Percentiles rank a stretch among this genome's conserved stretches.
Conservation (phyloP, 2,113 vertebrate species). For the Amphiprion ocellaris region DNA sequence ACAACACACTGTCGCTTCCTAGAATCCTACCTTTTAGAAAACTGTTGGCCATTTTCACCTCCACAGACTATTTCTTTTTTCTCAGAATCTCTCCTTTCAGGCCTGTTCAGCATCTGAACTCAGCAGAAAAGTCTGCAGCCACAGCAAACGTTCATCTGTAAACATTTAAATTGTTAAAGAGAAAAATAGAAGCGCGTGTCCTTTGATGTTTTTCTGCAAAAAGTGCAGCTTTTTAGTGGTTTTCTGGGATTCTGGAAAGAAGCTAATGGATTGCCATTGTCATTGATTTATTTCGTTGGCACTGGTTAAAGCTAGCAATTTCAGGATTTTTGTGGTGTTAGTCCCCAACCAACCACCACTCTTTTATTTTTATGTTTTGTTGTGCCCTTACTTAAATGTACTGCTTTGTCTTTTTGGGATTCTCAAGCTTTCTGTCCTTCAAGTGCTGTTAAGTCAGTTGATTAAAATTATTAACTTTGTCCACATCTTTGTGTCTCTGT, state of each 20-base stretch:
- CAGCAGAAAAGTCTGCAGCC: neutral
- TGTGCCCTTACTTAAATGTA: neutral
- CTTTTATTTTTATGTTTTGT: neutral
- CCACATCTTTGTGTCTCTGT: constrained; percentile 21
- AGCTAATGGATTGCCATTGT: neutral
- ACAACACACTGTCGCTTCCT: too few species aligned
- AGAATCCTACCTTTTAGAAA: too few species aligned
- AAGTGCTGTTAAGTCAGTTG: too few species aligned
- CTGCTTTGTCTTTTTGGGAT: too few species aligned
- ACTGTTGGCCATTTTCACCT: too few species aligned
- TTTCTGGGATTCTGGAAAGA: constrained; percentile 8
- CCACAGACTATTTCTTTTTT: too few species aligned
- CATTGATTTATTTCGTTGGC: neutral
- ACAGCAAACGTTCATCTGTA: constrained; percentile 3
- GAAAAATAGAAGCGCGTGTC: constrained; percentile 26
- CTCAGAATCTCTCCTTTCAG: too few species aligned
- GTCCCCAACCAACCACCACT: neutral
- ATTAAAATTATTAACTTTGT: too few species aligned
- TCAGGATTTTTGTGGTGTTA: neutral
- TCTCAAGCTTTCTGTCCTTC: too few species aligned
- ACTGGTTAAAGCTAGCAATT: neutral
- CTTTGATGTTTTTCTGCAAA: constrained; percentile 11
- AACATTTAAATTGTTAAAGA: constrained; percentile 9
- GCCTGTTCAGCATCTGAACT: neutral
- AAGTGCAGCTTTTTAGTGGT: neutral